Evolutionary conservation across 1,140 invertebrate genomes (phyloP).

Genomic region (Lysiphlebus fabarum): DNA sequence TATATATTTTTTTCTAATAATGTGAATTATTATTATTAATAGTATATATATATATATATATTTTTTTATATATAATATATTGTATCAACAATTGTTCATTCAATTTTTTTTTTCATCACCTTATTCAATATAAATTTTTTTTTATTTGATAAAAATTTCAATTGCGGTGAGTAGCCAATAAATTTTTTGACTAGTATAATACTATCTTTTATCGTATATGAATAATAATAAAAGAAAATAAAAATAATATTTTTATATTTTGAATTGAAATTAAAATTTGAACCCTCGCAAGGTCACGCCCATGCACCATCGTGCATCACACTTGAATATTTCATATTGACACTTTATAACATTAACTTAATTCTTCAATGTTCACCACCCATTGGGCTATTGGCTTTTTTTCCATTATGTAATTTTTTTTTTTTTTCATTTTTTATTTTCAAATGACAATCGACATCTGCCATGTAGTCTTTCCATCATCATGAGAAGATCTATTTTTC

Average conservation of each 20-base stretch:
- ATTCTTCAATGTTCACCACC: conserved; percentile 30
- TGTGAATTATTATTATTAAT: not conserved
- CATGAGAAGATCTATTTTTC: conserved; percentile 12
- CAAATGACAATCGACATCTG: conserved; percentile 22
- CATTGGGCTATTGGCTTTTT: conserved; percentile 23
- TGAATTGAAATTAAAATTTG: not conserved
- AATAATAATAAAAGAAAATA: conserved; percentile 16
- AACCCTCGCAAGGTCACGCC: conserved; percentile 21
- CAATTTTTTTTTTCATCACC: not conserved
- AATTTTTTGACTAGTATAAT: conserved; percentile 28
- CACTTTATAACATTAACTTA: conserved; percentile 35
- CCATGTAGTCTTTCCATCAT: conserved; percentile 18
- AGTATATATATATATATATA: not conserved
- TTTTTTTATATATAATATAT: not conserved
- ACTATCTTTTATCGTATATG: conserved; percentile 20
- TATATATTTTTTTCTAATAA: no score
- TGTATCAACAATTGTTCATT: not conserved
- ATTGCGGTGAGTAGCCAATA: conserved; percentile 26
- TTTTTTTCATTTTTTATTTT: conserved; percentile 9
- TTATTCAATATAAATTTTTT: conserved; percentile 15
- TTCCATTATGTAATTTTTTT: conserved; percentile 1
- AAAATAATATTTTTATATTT: not conserved
- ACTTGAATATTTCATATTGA: conserved; percentile 37
- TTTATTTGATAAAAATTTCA: conserved; percentile 17
- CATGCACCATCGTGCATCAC: conserved; percentile 15